Percentiles rank a stretch among this genome's conserved stretches.
Conservation (phyloP, 2,113 vertebrate species). For the Bungarus multicinctus region DNA sequence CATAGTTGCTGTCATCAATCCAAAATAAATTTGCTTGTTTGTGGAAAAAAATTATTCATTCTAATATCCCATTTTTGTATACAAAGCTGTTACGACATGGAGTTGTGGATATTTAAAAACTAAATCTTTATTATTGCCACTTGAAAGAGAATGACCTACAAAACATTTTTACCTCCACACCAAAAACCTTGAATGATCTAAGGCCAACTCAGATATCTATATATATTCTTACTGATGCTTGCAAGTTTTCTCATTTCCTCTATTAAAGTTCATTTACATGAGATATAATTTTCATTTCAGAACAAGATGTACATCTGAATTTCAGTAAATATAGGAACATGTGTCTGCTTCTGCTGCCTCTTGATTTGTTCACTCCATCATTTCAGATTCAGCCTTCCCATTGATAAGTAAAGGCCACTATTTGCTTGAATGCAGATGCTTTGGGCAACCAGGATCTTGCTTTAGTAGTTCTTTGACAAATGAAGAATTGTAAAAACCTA, state of each 20-base stretch:
- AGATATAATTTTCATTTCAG: background rate
- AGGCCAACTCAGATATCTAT: background rate
- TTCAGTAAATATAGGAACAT: background rate
- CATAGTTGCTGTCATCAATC: background rate
- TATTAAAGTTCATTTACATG: background rate
- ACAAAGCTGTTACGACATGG: background rate
- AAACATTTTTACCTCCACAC: background rate
- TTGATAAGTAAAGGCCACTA: background rate
- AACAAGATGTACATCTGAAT: background rate
- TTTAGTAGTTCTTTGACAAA: background rate
- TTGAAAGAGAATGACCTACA: background rate
- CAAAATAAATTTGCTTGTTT: constrained; percentile 8
- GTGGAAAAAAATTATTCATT: background rate
- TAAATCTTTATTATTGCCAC: background rate
- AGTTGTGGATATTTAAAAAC: background rate
- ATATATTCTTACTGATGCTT: background rate
- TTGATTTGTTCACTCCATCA: background rate
- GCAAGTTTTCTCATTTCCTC: background rate
- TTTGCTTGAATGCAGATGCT: background rate
- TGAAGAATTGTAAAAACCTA: background rate
- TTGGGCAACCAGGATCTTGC: background rate
- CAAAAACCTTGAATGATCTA: background rate
- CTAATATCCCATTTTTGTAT: background rate
- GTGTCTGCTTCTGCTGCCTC: background rate
- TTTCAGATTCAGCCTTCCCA: background rate